Conservation (phyloP, 2,888 invertebrate genomes). For the Nasonia oneida region DNA sequence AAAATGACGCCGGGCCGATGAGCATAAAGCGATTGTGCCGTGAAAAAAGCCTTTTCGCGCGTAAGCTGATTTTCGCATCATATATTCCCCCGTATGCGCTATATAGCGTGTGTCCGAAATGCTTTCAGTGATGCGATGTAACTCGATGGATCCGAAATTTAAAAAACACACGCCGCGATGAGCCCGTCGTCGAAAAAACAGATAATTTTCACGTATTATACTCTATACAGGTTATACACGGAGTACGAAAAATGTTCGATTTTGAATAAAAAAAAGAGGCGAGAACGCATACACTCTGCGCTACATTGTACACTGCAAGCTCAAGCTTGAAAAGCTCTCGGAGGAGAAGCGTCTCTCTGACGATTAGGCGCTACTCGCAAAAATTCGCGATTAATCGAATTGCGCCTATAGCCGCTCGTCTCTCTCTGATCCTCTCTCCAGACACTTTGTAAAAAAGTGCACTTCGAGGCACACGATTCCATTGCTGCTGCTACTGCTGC, state of each 20-base stretch:
- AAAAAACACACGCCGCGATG: constrained; percentile 49
- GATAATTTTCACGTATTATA: background rate
- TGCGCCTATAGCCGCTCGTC: background rate
- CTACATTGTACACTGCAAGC: background rate
- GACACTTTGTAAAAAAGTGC: constrained; percentile 58
- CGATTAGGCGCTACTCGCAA: constrained; percentile 30
- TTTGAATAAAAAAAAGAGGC: too few species aligned
- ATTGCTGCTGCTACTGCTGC: background rate
- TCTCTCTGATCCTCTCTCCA: constrained; percentile 3
- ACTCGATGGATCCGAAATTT: constrained; percentile 52
- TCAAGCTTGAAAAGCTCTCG: background rate
- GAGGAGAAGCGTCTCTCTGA: constrained; percentile 26
- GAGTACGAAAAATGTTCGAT: too few species aligned
- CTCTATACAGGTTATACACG: too few species aligned
- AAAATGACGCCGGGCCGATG: constrained; percentile 53
- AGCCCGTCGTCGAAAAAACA: constrained; percentile 9
- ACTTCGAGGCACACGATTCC: constrained; percentile 41
- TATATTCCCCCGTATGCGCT: background rate
- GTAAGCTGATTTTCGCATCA: constrained; percentile 56
- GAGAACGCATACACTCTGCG: too few species aligned
- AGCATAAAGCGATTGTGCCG: constrained; percentile 49
- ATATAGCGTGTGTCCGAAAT: constrained; percentile 23
- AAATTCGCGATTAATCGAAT: constrained; percentile 56
- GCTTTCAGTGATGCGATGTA: constrained; percentile 59
- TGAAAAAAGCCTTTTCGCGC: constrained; percentile 57